Percentiles rank a stretch among this genome's conserved stretches.
Conservation (phyloP, 2,797 vertebrate genomes). For the Galaxias olidus region DNA sequence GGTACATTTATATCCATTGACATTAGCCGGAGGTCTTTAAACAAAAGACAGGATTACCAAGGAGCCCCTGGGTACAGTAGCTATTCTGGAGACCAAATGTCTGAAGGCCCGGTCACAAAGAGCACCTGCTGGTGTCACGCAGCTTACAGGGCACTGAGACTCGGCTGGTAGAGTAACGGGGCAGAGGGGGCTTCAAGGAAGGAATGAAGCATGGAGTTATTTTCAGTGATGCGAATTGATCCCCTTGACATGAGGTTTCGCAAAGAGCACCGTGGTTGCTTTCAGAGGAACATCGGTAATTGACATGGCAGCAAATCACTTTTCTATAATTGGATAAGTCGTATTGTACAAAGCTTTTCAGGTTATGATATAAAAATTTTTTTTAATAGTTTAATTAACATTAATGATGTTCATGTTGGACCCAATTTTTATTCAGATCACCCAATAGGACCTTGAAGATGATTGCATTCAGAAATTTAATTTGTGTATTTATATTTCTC, state of each 20-base stretch:
- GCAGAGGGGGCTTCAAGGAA: conserved; percentile 20
- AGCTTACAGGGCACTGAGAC: conserved; percentile 36
- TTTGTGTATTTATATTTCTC: no score
- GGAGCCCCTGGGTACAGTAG: conserved; percentile 30
- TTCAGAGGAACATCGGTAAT: no score
- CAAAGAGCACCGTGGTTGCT: conserved; percentile 50
- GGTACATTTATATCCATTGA: conserved; percentile 21
- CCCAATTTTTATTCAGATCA: no score
- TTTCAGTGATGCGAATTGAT: conserved; percentile 61
- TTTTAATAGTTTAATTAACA: no score
- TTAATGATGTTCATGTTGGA: no score
- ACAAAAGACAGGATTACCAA: conserved; percentile 15
- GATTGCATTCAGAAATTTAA: no score
- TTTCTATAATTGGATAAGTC: no score
- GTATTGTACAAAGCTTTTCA: no score
- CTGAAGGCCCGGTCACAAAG: conserved; percentile 36
- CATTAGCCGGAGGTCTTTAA: conserved; percentile 28
- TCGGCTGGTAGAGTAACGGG: conserved; percentile 22
- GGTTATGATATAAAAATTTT: no score
- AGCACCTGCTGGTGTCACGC: conserved; percentile 65
- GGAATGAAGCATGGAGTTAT: conserved; percentile 36
- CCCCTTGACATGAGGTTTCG: conserved; percentile 46
- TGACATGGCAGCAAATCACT: no score
- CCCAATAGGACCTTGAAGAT: no score
- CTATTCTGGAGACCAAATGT: conserved; percentile 43